A percentile compares a stretch with the other conserved stretches of the same genome.
These are phyloP conservation scores for Trichonephila clavata DNA, from an alignment of 1,140 invertebrate species.

Conservation along the genomic window DNA sequence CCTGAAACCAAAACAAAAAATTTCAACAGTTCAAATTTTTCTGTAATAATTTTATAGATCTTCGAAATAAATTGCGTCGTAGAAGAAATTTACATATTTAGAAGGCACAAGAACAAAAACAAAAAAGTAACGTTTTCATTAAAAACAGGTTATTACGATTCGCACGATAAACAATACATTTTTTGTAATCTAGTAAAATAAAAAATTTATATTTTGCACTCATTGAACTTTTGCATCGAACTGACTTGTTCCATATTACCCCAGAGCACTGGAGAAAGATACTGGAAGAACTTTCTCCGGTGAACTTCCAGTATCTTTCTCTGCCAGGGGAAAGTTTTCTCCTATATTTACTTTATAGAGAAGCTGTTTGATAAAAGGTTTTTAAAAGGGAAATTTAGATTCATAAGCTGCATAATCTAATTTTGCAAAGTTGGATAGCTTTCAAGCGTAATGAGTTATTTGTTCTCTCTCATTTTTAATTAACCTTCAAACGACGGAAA, in stretches of 20 bases:
- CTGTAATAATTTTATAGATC: no score
- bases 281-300: neutral
- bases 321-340: neutral
- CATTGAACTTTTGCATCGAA: neutral
- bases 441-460: conserved; percentile 46
- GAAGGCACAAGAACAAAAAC: no score
- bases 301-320: no score
- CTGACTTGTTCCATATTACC: neutral
- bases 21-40: no score
- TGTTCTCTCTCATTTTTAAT: conserved; percentile 9
- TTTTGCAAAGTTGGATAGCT: conserved; percentile 5
- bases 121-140: no score
- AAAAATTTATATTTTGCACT: neutral
- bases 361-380: neutral
- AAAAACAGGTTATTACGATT: no score
- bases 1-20: no score
- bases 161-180: no score
- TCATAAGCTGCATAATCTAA: conserved; percentile 43
- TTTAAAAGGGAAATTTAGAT: conserved; percentile 8
- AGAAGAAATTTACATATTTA: no score
- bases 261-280: neutral
- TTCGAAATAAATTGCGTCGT: no score
- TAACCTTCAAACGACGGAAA: neutral
- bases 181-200: no score
- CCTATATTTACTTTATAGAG: neutral